Percentiles rank a stretch among this genome's conserved stretches.
phyloP scores from a whole-genome alignment of 2,888 invertebrate species.

The Seladonia tumulorum region DNA sequence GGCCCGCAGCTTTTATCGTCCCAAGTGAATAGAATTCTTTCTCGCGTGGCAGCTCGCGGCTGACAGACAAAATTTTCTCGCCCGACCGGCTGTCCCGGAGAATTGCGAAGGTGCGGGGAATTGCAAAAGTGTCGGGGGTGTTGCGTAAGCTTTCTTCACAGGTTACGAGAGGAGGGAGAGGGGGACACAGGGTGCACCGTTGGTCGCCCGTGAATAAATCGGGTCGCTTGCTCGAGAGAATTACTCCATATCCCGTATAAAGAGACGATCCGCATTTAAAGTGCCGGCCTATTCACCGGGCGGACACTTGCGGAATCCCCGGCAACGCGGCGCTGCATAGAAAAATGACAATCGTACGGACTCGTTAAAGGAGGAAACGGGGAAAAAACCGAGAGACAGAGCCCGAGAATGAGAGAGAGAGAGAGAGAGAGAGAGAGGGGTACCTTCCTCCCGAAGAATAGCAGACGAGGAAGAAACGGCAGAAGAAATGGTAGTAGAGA shows the following conservation, averaged over 20 bases:
- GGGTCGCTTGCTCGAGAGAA: constrained; percentile 61
- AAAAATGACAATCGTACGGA: constrained; percentile 57
- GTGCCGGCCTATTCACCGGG: constrained; percentile 48
- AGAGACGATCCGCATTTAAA: constrained; percentile 51
- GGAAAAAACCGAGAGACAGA: neutral
- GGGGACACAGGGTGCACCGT: neutral
- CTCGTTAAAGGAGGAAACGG: constrained; percentile 14
- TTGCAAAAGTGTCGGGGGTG: constrained; percentile 40
- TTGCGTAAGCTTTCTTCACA: constrained; percentile 54
- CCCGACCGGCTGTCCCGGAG: constrained; percentile 22
- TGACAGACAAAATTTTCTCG: constrained; percentile 44
- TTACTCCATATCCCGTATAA: constrained; percentile 52
- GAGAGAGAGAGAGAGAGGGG: neutral
- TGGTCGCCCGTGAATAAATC: constrained; percentile 62
- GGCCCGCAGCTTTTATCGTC: constrained; percentile 15
- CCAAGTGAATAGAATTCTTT: constrained; percentile 54
- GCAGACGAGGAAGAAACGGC: neutral
- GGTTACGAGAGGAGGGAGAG: too few species aligned
- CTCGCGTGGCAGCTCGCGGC: constrained; percentile 3
- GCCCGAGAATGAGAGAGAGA: neutral
- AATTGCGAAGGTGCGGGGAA: constrained; percentile 20
- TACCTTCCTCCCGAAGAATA: neutral
- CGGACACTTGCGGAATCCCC: constrained; percentile 25
- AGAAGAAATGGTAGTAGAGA: neutral
- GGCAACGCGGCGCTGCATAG: constrained; percentile 37